Evolutionary conservation across 2,888 invertebrate species (phyloP).

Genomic region (Metalampra italica): DNA sequence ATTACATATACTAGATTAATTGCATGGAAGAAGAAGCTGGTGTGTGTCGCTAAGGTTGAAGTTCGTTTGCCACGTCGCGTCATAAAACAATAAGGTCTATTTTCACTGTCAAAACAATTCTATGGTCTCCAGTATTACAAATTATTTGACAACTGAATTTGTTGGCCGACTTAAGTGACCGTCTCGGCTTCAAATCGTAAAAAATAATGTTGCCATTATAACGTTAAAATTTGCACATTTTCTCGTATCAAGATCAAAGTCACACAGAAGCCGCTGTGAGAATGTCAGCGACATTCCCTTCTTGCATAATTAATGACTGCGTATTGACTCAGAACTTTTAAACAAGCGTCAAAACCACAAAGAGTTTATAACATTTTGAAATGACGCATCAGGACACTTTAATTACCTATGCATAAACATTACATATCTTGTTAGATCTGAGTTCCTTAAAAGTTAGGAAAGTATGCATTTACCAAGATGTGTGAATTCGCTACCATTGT

Average conservation of each 20-base stretch:
- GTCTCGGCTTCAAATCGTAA: neutral
- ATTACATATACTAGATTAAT: too few species aligned
- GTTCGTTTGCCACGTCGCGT: too few species aligned
- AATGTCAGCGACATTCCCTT: constrained; percentile 23
- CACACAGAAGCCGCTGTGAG: neutral
- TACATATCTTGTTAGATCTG: neutral
- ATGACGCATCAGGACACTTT: constrained; percentile 24
- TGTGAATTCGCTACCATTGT: too few species aligned
- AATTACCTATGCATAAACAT: constrained; percentile 20
- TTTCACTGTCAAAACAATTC: too few species aligned
- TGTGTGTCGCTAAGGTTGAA: too few species aligned
- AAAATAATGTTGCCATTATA: neutral
- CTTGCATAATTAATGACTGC: constrained; percentile 34
- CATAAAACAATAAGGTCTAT: too few species aligned
- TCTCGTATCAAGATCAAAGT: neutral
- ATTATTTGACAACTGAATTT: too few species aligned
- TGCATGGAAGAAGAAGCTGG: too few species aligned
- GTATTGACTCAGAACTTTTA: constrained; percentile 35
- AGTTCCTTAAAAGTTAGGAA: neutral
- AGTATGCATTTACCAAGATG: neutral
- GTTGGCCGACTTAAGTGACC: too few species aligned
- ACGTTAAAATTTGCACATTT: neutral
- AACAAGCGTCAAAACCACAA: constrained; percentile 28
- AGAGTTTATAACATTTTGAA: constrained; percentile 18
- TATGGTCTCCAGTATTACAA: too few species aligned